Evolutionary conservation across 2,888 invertebrate species (phyloP), one percentile per base, ranked within the genome.

Genomic region (Tipula helvola): DNA sequence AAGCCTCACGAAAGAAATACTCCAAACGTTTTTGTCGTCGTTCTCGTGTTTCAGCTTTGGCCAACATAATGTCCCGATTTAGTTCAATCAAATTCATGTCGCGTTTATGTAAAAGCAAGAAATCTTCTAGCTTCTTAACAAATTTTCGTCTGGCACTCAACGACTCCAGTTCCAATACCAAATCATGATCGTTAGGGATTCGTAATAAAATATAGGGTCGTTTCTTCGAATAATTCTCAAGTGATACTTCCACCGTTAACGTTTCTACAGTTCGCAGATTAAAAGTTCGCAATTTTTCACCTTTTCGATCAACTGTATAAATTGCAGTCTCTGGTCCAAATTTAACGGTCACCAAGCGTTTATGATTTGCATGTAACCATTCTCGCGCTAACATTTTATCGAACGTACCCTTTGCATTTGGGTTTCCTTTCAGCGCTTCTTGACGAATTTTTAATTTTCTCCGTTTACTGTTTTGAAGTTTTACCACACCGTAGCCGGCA

Each of bases 1-100:
- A 98, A 0, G 98, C 98, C 92, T 98, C 98, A 87, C 98, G 93
- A 92, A 99, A 99, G 93, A 99, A 99, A 92, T 98, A 96, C 90
- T 98, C 98, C 87, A 99, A 91, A 88, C 97, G 95, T 89, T 96
- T 96, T 90, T 98, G 98, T n/a, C 98, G 92, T 7, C 98, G 93
- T 90, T 98, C 98, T 88, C 97, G 95, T 0, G 98, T 98, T 91
- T 98, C 98, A 8, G 98, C 98, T 89, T 97, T 96, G 8, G 96
- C 96, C 87, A 98, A 91, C 94, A 98, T 96, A 88, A 96, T 94
- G 88, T 98, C 98, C 42, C 97, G 93, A 89, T 90, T 91, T 89
- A 95, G 95, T 91, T 96, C 95, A 39, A 93, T 93, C 16, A 94
- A 93, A 88, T 95, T 95, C 88, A 97, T 92, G 88, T 94, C 95